Evolutionary conservation across 2,113 vertebrate genomes (phyloP), one percentile per base, ranked within the genome.

Genomic region (Bubalus kerabau): DNA sequence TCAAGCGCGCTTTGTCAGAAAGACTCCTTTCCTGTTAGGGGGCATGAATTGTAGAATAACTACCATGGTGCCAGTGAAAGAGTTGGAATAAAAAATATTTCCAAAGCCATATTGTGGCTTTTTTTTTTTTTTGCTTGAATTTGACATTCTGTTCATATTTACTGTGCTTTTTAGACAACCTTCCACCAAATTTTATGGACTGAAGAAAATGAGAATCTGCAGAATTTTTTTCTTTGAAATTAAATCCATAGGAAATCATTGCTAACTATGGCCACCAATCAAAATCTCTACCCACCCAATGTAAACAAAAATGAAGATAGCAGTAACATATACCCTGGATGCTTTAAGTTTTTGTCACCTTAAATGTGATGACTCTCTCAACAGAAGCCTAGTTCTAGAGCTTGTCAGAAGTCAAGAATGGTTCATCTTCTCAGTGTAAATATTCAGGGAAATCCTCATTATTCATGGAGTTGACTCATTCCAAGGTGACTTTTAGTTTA

Each of bases 1-100:
- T 97, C 94, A 98, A 97, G 96, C 56, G 3, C 40, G 82, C 85
- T 96, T 97, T 96, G 97, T 98, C 50, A 94, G 81, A 87, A 96
- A 88, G 81, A 54, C 87, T 92, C 76, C 87, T 96, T 94, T 97
- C 64, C 90, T 95, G 87, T 82, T 81, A 95, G 54, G 78, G 91
- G 67, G 80, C 92, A 87, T 50, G 48, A 78, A 90, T n/a, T 67
- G 84, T 84, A 92, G 85, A 96, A 97, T 93, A 93, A 97, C 80
- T 59, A 59, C 3, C 13, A 87, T 92, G 59, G 43, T 74, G 23
- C 57, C 59, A 90, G 28, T 48, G 43, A 96, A 95, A 87, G 64
- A 95, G 32, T 1, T 88, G 24, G 21, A n/a, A 95, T 56, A 90
- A 95, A 60, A 95, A 88, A 48, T n/a, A 56, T 76, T 94, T 96